A percentile compares a stretch with the other conserved stretches of the same genome.
Evolutionary conservation across 2,888 invertebrate species (phyloP).

Genomic region (Rhagonycha lutea): DNA sequence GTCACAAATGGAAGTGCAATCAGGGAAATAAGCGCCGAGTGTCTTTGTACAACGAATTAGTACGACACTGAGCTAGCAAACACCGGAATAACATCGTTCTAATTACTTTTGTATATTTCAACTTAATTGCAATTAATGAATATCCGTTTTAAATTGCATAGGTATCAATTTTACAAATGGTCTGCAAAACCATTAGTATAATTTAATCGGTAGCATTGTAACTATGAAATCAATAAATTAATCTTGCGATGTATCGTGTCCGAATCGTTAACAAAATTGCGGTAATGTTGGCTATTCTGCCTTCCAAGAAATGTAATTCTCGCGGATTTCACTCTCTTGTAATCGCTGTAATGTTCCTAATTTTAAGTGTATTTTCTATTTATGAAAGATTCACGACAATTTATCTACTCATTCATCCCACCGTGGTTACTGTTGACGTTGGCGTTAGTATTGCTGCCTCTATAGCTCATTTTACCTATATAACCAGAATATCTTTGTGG

Average conservation of each 20-base stretch:
- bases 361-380: not conserved
- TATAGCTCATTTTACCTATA: not conserved
- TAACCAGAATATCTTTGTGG: not conserved
- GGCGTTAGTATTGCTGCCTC: not conserved
- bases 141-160: no score
- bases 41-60: no score
- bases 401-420: not conserved
- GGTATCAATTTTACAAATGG: no score
- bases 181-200: not conserved
- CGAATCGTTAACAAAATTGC: not conserved
- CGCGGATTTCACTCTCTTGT: not conserved
- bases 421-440: not conserved
- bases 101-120: no score
- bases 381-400: not conserved
- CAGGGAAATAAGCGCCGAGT: no score
- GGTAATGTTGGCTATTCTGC: not conserved
- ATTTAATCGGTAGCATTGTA: not conserved
- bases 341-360: not conserved
- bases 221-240: not conserved
- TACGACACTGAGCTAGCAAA: no score
- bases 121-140: no score
- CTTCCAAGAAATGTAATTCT: not conserved
- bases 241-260: not conserved
- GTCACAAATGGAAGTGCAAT: no score
- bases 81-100: no score